phyloP scores from a whole-genome alignment of 2,888 invertebrate species.

The Euproctis similis region DNA sequence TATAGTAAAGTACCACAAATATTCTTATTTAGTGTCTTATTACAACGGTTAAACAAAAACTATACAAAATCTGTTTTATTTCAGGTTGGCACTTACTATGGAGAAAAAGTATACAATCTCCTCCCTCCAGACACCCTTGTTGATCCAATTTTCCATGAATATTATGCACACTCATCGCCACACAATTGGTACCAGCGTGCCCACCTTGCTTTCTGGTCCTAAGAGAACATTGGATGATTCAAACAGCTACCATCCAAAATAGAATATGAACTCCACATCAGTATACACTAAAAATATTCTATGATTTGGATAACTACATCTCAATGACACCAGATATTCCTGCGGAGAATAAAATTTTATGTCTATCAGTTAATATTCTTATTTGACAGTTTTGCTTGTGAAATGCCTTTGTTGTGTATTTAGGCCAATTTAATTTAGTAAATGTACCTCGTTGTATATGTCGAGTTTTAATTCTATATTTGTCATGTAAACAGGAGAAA shows the following conservation, averaged over 20 bases:
- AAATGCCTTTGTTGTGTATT: conserved; percentile 26
- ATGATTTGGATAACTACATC: too few relatives aligned
- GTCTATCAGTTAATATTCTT: too few relatives aligned
- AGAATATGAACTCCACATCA: too few relatives aligned
- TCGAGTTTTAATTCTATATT: too few relatives aligned
- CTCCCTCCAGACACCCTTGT: conserved; percentile 78
- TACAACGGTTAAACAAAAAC: background rate
- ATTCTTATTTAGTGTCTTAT: background rate
- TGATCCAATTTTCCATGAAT: conserved; percentile 80
- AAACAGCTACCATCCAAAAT: conserved; percentile 1
- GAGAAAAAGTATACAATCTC: conserved; percentile 87
- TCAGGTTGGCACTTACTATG: conserved; percentile 88
- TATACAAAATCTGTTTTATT: conserved; percentile 10
- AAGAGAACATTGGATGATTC: too few relatives aligned
- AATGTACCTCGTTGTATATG: too few relatives aligned
- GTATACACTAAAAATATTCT: too few relatives aligned
- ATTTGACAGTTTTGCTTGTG: too few relatives aligned
- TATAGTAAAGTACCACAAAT: background rate
- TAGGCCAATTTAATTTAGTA: conserved; percentile 24
- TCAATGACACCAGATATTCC: too few relatives aligned
- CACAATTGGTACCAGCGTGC: conserved; percentile 70
- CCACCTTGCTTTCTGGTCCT: conserved; percentile 70
- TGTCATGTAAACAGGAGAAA: too few relatives aligned
- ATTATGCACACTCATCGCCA: conserved; percentile 79
- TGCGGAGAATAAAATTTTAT: too few relatives aligned